phyloP scores from a whole-genome alignment of 2,797 vertebrate species.

The Odontamblyopus lacepedii region DNA sequence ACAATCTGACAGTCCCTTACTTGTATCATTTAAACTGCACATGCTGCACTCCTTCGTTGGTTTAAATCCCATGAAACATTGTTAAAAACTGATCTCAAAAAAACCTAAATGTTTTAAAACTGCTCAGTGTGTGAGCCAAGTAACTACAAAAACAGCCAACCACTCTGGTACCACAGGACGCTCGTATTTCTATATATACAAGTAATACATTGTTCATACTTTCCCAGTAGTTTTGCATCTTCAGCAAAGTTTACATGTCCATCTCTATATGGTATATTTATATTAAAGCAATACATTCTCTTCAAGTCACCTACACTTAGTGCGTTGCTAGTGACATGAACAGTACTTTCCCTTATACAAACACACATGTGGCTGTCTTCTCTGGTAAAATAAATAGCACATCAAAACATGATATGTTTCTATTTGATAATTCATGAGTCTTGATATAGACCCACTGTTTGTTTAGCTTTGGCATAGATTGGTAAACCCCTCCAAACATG shows the following conservation, averaged over 20 bases:
- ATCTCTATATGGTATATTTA: background rate
- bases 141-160: too few species aligned
- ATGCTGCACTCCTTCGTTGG: too few species aligned
- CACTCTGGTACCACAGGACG: too few species aligned
- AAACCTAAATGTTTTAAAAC: too few species aligned
- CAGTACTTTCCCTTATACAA: background rate
- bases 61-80: too few species aligned
- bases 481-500: slow-evolving; percentile 7
- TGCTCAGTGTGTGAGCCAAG: too few species aligned
- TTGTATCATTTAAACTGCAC: too few species aligned
- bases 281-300: too few species aligned
- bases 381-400: slow-evolving; percentile 6
- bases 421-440: slow-evolving; percentile 20
- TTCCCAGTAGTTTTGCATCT: background rate
- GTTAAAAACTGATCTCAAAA: too few species aligned
- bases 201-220: background rate
- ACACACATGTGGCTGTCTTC: slow-evolving; percentile 4
- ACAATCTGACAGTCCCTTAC: too few species aligned
- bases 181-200: too few species aligned
- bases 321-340: background rate
- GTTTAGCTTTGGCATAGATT: slow-evolving; percentile 21
- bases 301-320: too few species aligned
- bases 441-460: slow-evolving; percentile 1
- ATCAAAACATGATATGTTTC: slow-evolving; percentile 14
- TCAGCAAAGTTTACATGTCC: background rate